phyloP scores from a whole-genome alignment of 1,140 invertebrate genomes.

The Megathymus violae region DNA sequence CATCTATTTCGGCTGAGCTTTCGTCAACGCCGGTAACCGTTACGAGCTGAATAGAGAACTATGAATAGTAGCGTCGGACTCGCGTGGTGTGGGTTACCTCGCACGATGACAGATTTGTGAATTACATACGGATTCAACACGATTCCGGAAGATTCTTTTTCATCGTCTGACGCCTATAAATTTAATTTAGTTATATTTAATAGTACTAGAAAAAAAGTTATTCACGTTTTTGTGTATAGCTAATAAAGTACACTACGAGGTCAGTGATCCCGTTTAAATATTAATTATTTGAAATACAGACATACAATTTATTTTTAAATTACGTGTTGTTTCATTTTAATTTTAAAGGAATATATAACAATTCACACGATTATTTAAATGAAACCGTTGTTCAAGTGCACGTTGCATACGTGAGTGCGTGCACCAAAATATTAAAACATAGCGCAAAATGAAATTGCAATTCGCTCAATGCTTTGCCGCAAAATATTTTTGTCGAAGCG shows the following conservation, averaged over 20 bases:
- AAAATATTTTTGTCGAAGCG: slow-evolving; percentile 74
- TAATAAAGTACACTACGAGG: not conserved
- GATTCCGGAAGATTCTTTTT: slow-evolving; percentile 62
- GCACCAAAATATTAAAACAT: slow-evolving; percentile 23
- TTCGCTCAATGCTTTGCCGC: slow-evolving; percentile 37
- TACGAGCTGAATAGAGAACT: slow-evolving; percentile 56
- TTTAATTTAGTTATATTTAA: not conserved
- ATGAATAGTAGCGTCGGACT: slow-evolving; percentile 64
- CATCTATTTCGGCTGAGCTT: slow-evolving; percentile 74
- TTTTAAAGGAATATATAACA: slow-evolving; percentile 33
- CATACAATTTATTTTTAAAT: too few relatives aligned
- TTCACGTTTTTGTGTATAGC: not conserved
- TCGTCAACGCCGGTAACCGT: slow-evolving; percentile 67
- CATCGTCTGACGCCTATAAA: slow-evolving; percentile 7
- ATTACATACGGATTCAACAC: slow-evolving; percentile 64
- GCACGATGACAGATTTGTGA: slow-evolving; percentile 79
- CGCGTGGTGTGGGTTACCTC: slow-evolving; percentile 51
- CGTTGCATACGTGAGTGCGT: not conserved
- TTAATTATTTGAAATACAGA: not conserved
- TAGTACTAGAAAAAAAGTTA: not conserved
- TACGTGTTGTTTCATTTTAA: too few relatives aligned
- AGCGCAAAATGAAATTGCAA: slow-evolving; percentile 49
- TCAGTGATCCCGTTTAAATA: not conserved
- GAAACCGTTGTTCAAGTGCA: not conserved
- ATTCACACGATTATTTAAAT: slow-evolving; percentile 33